Conservation (phyloP, 2,888 invertebrate genomes). For the Drosophila diplacantha region DNA sequence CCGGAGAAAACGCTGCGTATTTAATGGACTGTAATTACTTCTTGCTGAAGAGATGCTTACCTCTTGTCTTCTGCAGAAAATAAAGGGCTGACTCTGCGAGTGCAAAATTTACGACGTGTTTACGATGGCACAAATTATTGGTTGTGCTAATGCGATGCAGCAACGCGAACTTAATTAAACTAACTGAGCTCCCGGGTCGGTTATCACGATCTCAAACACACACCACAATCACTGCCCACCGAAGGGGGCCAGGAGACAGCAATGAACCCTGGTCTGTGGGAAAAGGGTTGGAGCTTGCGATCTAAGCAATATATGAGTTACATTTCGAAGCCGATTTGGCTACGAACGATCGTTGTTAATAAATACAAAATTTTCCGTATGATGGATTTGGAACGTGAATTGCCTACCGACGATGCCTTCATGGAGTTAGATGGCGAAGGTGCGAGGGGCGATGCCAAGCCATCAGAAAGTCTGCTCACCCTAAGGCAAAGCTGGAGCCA, state of each 20-base stretch:
- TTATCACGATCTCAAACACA: slow-evolving; percentile 17
- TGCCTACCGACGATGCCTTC: slow-evolving; percentile 14
- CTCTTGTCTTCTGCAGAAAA: slow-evolving; percentile 55
- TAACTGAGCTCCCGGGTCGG: slow-evolving; percentile 12
- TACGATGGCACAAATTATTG: slow-evolving; percentile 73
- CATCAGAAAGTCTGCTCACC: slow-evolving; percentile 14
- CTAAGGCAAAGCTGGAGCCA: slow-evolving; percentile 7
- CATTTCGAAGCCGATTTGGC: slow-evolving; percentile 6
- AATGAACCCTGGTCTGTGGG: background rate
- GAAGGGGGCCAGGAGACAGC: too few relatives aligned
- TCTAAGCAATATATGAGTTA: background rate
- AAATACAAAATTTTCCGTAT: slow-evolving; percentile 20
- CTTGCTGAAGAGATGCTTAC: slow-evolving; percentile 37
- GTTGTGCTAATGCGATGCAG: slow-evolving; percentile 65
- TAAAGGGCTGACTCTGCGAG: slow-evolving; percentile 64
- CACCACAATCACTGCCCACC: background rate
- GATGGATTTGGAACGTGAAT: slow-evolving; percentile 29
- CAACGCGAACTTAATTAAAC: slow-evolving; percentile 61
- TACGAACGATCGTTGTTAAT: background rate
- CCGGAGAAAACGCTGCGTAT: slow-evolving; percentile 39
- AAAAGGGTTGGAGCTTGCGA: background rate
- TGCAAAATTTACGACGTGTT: slow-evolving; percentile 75
- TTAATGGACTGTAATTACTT: slow-evolving; percentile 68
- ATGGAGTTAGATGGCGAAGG: background rate
- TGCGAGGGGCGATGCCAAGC: background rate